Percentiles rank a stretch among this genome's conserved stretches.
These are phyloP conservation scores for Pionites leucogaster DNA, from an alignment of 2,113 vertebrate species.

Conservation along the genomic window DNA sequence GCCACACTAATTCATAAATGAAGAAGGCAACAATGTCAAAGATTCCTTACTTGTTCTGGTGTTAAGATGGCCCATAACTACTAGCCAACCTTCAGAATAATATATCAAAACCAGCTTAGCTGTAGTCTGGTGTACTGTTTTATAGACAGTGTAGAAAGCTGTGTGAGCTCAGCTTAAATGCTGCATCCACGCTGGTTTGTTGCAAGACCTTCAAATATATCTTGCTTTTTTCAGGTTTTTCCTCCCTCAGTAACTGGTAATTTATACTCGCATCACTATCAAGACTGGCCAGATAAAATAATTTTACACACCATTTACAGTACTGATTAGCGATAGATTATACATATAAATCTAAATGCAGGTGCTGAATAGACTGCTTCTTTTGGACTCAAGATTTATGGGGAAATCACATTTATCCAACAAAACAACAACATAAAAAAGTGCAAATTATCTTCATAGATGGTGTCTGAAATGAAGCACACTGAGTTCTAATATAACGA, in stretches of 20 bases:
- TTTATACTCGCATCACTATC: not conserved
- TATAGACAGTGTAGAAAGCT: not conserved
- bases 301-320: not conserved
- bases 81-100: not conserved
- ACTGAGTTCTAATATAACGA: not conserved
- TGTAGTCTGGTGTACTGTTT: not conserved
- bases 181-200: rapidly evolving
- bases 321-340: not conserved
- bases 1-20: not conserved
- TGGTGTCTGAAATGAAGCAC: not conserved
- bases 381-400: not conserved
- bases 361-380: not conserved
- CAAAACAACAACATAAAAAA: not conserved
- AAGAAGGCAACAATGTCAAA: not conserved
- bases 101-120: not conserved
- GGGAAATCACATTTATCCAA: not conserved
- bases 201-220: not conserved
- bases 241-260: not conserved
- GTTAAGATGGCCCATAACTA: not conserved
- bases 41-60: not conserved
- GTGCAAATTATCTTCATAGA: not conserved
- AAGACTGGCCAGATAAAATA: not conserved
- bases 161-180: not conserved
- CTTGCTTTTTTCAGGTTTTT: not conserved
- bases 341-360: not conserved